Evolutionary conservation across 2,113 vertebrate genomes (phyloP).

Genomic region (Ophthalmolycus amberensis): DNA sequence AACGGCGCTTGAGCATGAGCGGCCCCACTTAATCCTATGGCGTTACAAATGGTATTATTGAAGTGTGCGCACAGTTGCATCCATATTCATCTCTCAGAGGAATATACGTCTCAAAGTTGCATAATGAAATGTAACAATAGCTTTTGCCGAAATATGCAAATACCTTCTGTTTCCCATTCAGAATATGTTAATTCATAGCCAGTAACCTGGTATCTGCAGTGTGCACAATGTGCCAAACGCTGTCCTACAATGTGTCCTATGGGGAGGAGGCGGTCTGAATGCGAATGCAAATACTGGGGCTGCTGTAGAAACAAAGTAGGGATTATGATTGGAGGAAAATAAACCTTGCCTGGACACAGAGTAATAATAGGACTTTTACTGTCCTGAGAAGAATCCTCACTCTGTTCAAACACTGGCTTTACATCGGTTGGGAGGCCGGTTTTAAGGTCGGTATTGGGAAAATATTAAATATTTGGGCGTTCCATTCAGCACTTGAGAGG

Average conservation of each 20-base stretch:
- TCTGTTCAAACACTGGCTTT: conserved; percentile 40
- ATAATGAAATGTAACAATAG: conserved; percentile 73
- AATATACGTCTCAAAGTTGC: conserved; percentile 62
- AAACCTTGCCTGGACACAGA: conserved; percentile 47
- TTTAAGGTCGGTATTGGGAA: conserved; percentile 46
- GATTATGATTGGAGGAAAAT: conserved; percentile 62
- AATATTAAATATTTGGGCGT: conserved; percentile 53
- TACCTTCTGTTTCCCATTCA: conserved; percentile 67
- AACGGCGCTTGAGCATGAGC: conserved; percentile 44
- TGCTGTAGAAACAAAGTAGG: conserved; percentile 70
- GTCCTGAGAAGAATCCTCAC: conserved; percentile 51
- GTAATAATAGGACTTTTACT: conserved; percentile 21
- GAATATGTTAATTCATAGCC: conserved; percentile 72
- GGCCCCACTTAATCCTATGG: conserved; percentile 70
- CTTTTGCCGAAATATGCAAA: conserved; percentile 73
- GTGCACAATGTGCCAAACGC: conserved; percentile 60
- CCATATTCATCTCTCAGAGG: conserved; percentile 69
- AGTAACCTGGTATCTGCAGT: conserved; percentile 60
- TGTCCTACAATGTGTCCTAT: conserved; percentile 57
- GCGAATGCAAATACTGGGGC: conserved; percentile 67
- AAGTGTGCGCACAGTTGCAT: conserved; percentile 64
- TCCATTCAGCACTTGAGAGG: conserved; percentile 9
- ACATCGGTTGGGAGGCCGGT: conserved; percentile 29
- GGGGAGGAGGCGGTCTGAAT: conserved; percentile 55
- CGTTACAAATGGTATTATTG: conserved; percentile 74